These are phyloP conservation scores for Philhelius pedissequus DNA, from an alignment of 2,888 invertebrate genomes.

Conservation along the genomic window DNA sequence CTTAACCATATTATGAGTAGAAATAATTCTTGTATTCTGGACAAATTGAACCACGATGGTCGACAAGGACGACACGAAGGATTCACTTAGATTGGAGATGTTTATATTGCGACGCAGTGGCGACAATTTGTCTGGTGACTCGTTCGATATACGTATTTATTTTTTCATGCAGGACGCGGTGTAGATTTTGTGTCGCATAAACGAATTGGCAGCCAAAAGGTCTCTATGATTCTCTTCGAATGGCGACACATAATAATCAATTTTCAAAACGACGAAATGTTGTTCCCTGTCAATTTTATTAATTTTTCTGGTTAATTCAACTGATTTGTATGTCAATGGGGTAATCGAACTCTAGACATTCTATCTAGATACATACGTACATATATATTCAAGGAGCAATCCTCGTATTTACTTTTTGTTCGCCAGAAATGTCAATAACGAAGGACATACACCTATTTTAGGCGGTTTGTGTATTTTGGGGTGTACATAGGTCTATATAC, in stretches of 20 bases:
- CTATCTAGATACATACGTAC: not conserved
- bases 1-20: slow-evolving; percentile 21
- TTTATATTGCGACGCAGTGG: slow-evolving; percentile 55
- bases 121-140: slow-evolving; percentile 44
- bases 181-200: slow-evolving; percentile 31
- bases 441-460: not conserved
- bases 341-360: slow-evolving; percentile 12
- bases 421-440: not conserved
- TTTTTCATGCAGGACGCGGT: not conserved
- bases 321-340: not conserved
- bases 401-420: not conserved
- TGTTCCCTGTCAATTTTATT: slow-evolving; percentile 3
- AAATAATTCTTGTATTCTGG: slow-evolving; percentile 41
- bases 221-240: not conserved
- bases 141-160: not conserved
- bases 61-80: not conserved
- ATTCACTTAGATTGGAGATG: slow-evolving; percentile 13
- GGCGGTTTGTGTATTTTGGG: not conserved
- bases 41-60: slow-evolving; percentile 11
- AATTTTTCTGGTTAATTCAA: not conserved
- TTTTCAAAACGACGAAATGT: not conserved
- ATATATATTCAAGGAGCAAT: not conserved
- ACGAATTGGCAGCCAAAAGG: not conserved
- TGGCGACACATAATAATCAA: slow-evolving; percentile 31
- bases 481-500: not conserved